Evolutionary conservation across 2,797 vertebrate species (phyloP), one percentile per base, ranked within the genome.

Genomic region (Thripadectes ignobilis): DNA sequence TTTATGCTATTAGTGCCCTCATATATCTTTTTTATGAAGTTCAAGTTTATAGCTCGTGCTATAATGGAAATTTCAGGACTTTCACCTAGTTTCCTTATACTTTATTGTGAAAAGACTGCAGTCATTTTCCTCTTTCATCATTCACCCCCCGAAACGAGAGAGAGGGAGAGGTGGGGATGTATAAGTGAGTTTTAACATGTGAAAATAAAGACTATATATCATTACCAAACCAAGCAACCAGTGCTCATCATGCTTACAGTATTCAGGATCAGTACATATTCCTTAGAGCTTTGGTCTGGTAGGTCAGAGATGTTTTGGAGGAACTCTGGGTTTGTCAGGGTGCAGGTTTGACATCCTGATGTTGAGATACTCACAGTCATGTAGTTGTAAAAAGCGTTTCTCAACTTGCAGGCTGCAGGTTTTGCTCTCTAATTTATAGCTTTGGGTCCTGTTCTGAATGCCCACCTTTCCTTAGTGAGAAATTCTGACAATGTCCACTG

Each of bases 401-500:
- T 30, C 6, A 46, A 9, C 8, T 54, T 66, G 6, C 17, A 73
- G 55, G 21, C 13, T 34, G 4, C 2, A 14, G 6, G 3, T 16
- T n/a, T 89, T 77, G 14, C 14, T n/a, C 34, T 57, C 29, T 17
- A 29, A 5, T 79, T 46, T 62, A 7, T 13, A 9, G 7, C 12
- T 91, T 39, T 38, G 41, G 6, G 7, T 78, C 18, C 9, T 48
- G 9, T 17, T 74, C 36, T 26, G 29, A 75, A 67, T 74, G 86
- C 19, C 27, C 17, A 34, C 12, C 3, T 30, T 30, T 49, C 2
- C 10, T 51, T 6, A 43, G 9, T 21, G 38, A 48, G 62, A 72
- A 81, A 41, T 24, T 21, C 16, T 4, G 7, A 4, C 43, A 12
- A 16, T 0, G 0, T 30, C 38, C 38, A 39, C 12, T 7, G 5